Evolutionary conservation across 2,113 vertebrate genomes (phyloP).

Genomic region (Nerophis lumbriciformis): DNA sequence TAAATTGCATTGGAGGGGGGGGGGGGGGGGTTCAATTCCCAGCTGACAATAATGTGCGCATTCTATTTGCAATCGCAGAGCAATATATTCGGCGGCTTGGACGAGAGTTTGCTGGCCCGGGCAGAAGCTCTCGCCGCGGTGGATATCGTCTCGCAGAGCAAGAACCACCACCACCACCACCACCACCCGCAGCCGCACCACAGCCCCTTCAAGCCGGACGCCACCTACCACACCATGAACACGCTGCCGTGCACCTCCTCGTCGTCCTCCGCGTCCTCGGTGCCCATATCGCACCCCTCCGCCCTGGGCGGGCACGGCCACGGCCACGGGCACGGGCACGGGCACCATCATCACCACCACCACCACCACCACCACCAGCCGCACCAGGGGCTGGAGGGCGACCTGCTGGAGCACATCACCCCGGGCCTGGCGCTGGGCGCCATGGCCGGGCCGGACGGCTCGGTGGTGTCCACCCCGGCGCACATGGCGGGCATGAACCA

Average conservation of each 20-base stretch:
- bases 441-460: conserved; percentile 91
- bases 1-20: conserved; percentile 64
- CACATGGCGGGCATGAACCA: conserved; percentile 98
- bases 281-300: conserved; percentile 93
- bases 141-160: conserved; percentile 97
- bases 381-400: conserved; percentile 93
- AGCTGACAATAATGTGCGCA: conserved; percentile 95
- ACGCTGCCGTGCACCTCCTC: conserved; percentile 94
- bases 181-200: conserved; percentile 96
- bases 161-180: conserved; percentile 89
- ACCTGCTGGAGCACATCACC: conserved; percentile 95
- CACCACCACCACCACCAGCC: conserved; percentile 93
- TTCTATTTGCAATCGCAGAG: conserved; percentile 99
- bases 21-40: conserved; percentile 77
- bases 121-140: conserved; percentile 99
- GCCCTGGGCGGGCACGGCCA: conserved; percentile 88
- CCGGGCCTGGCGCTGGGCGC: conserved; percentile 90
- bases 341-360: conserved; percentile 89
- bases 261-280: conserved; percentile 88
- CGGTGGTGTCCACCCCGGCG: conserved; percentile 90
- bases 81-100: conserved; percentile 99
- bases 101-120: conserved; percentile 99
- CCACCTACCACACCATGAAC: conserved; percentile 99
- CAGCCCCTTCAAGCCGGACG: conserved; percentile 98
- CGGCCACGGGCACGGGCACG: too few species aligned